Base-by-base conservation (phyloP, 2,888 invertebrate genomes). In the Halictus ligatus region DNA sequence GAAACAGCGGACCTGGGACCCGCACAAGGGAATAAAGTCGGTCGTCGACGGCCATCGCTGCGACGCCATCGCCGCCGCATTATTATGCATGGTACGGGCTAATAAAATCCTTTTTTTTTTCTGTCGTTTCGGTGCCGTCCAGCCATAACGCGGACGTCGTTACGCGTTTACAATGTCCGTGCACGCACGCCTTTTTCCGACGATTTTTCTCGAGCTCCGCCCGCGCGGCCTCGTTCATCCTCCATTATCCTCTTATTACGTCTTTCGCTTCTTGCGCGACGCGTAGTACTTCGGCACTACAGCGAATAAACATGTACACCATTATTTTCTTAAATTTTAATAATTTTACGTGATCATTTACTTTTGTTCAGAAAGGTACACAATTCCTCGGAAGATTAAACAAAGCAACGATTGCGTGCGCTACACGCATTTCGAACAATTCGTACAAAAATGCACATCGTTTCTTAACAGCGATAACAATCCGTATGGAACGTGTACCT, bases 211-310 rank as follows among this genome's bases (percentile, higher is more conserved):
- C 12, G 15, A 48, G 35, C 40, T 29, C 54, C 67, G n/a, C 79
- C 50, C 75, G 87, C 88, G 88, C 84, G 80, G 84, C 73, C 80
- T 80, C 81, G 84, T 87, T 88, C 84, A 80, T 87, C 80, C 81
- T n/a, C 84, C 84, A 76, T 87, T 88, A 80, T 78, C 82, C 71
- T 72, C 78, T 60, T 60, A 25, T 60, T 60, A 60, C 58, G 58
- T 25, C n/a, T 58, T n/a, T 58, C 12, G n/a, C 12, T 58, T 58
- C 58, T 25, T 58, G 21, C 2, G 12, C 58, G 58, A 1, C n/a
- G 2, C 5, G 25, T 12, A n/a, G 58, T 58, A 12, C 58, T 58
- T 12, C 58, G n/a, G 35, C 5, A 35, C 35, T 35, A 35, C 0
- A 35, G 35, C 5, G 35, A 35, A 5, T 35, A 35, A 35, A 35